phyloP scores from a whole-genome alignment of 1,140 invertebrate species.

The Mylabris phalerata region DNA sequence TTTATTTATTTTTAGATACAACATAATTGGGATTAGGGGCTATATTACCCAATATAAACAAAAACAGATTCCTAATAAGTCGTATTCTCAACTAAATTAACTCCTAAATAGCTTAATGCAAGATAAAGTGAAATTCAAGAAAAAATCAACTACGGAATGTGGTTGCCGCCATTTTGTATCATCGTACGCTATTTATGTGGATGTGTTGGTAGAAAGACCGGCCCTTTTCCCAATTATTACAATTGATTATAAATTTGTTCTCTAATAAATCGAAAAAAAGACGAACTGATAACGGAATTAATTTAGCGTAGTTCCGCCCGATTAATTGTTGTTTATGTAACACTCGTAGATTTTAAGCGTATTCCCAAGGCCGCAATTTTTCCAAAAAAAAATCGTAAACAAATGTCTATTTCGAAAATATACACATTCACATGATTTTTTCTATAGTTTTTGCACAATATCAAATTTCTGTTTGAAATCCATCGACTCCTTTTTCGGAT shows the following conservation, averaged over 20 bases:
- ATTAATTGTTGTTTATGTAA: conserved; percentile 18
- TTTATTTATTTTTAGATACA: neutral
- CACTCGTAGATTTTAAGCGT: conserved; percentile 17
- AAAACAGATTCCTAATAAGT: conserved; percentile 12
- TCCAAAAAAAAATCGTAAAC: neutral
- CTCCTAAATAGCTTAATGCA: no score
- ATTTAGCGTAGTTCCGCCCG: conserved; percentile 6
- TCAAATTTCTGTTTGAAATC: conserved; percentile 88
- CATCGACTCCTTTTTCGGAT: conserved; percentile 81
- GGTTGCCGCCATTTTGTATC: no score
- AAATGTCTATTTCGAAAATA: neutral
- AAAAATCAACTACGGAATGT: no score
- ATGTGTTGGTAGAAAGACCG: no score
- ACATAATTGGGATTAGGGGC: conserved; percentile 3
- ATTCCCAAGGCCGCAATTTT: conserved; percentile 14
- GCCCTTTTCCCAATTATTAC: no score
- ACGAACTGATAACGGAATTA: no score
- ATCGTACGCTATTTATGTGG: no score
- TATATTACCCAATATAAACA: neutral
- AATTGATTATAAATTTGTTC: no score
- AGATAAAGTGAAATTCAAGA: no score
- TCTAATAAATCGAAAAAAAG: no score
- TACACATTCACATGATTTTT: neutral
- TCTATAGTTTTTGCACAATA: conserved; percentile 81
- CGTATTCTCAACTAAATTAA: conserved; percentile 7